A percentile compares a stretch with the other conserved stretches of the same genome.
Evolutionary conservation across 2,113 vertebrate species (phyloP).

Genomic region (Carlito syrichta): DNA sequence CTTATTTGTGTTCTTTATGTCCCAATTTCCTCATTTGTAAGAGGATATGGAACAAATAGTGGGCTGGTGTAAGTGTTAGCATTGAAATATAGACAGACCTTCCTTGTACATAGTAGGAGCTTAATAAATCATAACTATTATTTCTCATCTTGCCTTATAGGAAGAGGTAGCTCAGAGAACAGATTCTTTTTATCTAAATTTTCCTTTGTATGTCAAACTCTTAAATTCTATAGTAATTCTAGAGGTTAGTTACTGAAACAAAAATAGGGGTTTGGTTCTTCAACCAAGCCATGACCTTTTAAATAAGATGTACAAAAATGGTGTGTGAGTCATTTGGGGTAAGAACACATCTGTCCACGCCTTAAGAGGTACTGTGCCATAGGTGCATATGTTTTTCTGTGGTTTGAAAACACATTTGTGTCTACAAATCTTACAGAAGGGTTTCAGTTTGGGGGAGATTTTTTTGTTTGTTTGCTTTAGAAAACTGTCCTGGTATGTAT

Average conservation of each 20-base stretch:
- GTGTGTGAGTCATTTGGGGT: background rate
- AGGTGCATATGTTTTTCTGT: background rate
- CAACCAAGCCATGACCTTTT: background rate
- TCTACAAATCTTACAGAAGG: background rate
- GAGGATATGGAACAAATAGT: background rate
- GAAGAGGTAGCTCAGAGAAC: background rate
- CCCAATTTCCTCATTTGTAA: background rate
- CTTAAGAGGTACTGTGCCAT: background rate
- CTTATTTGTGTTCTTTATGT: background rate
- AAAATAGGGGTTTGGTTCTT: background rate
- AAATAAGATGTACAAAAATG: background rate
- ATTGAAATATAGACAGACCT: background rate
- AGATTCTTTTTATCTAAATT: background rate
- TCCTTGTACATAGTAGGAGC: background rate
- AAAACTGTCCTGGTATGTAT: background rate
- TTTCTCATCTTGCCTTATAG: background rate
- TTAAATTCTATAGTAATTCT: background rate
- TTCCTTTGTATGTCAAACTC: background rate
- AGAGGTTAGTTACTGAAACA: background rate
- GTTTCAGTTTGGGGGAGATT: background rate
- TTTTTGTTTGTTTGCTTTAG: background rate
- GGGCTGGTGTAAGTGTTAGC: background rate
- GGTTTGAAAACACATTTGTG: background rate
- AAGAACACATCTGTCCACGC: background rate
- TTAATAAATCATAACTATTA: background rate